A percentile compares a stretch with the other conserved stretches of the same genome.
phyloP scores from a whole-genome alignment of 2,888 invertebrate genomes.

The Bombylius major region DNA sequence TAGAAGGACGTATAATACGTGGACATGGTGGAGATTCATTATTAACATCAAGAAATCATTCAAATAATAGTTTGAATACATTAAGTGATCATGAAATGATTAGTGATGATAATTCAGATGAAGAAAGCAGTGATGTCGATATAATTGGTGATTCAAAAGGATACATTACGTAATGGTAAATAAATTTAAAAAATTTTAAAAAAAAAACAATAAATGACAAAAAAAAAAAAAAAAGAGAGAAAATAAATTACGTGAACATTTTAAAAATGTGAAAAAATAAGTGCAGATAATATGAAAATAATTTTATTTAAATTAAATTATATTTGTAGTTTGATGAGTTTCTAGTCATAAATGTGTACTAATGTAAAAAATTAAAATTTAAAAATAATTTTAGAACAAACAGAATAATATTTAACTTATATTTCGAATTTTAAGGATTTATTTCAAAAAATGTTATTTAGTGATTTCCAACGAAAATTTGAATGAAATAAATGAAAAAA shows the following conservation, averaged over 20 bases:
- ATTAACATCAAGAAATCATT: background rate
- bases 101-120: slow-evolving; percentile 33
- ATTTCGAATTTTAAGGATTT: too few relatives aligned
- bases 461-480: too few relatives aligned
- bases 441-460: too few relatives aligned
- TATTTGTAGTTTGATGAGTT: too few relatives aligned
- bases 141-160: slow-evolving; percentile 34
- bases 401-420: too few relatives aligned
- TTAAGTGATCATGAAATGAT: slow-evolving; percentile 30
- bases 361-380: too few relatives aligned
- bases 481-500: too few relatives aligned
- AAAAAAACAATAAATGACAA: background rate
- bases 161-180: slow-evolving; percentile 30
- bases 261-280: too few relatives aligned
- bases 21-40: background rate
- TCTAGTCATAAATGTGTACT: too few relatives aligned
- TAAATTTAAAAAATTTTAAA: background rate
- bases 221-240: background rate
- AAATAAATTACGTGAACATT: background rate
- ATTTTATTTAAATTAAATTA: too few relatives aligned
- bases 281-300: too few relatives aligned
- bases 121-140: slow-evolving; percentile 36
- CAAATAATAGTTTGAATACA: background rate
- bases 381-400: too few relatives aligned
- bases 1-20: background rate